Conservation (phyloP, 1,140 invertebrate species). For the Lordiphosa collinella region DNA sequence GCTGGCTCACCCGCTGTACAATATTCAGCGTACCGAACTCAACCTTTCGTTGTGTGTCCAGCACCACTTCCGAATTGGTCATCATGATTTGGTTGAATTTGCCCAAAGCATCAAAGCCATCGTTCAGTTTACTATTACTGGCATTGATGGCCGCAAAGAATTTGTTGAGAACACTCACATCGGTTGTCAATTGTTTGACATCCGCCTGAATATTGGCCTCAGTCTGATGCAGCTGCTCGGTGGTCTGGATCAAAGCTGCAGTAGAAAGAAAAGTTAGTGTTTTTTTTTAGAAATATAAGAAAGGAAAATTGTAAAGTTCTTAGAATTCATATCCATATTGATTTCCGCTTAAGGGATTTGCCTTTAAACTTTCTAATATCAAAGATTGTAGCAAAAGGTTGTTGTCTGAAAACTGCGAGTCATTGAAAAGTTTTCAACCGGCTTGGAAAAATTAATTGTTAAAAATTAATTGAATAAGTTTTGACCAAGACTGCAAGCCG, state of each 20-base stretch:
- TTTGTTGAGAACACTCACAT: slow-evolving; percentile 45
- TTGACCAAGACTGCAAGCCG: too few species aligned
- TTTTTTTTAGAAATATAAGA: too few species aligned
- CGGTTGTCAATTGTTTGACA: slow-evolving; percentile 80
- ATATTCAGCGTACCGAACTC: slow-evolving; percentile 93
- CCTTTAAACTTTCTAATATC: too few species aligned
- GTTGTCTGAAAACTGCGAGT: too few species aligned
- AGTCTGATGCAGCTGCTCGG: slow-evolving; percentile 76
- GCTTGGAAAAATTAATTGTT: too few species aligned
- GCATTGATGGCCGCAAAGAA: slow-evolving; percentile 82
- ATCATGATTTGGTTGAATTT: slow-evolving; percentile 90
- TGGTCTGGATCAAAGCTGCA: slow-evolving; percentile 68
- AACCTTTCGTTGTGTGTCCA: slow-evolving; percentile 90
- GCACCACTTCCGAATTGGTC: slow-evolving; percentile 90
- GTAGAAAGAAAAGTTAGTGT: too few species aligned
- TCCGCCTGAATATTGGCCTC: slow-evolving; percentile 52
- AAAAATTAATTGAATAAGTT: too few species aligned
- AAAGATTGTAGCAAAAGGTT: too few species aligned
- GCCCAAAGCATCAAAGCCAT: slow-evolving; percentile 81
- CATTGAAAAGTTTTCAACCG: too few species aligned
- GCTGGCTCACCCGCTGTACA: slow-evolving; percentile 87
- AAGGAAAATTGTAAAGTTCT: too few species aligned
- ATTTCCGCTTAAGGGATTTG: too few species aligned
- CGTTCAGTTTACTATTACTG: slow-evolving; percentile 82
- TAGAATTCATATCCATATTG: too few species aligned